A percentile compares a stretch with the other conserved stretches of the same genome.
Evolutionary conservation across 2,113 vertebrate genomes (phyloP).

Genomic region (Carlito syrichta): DNA sequence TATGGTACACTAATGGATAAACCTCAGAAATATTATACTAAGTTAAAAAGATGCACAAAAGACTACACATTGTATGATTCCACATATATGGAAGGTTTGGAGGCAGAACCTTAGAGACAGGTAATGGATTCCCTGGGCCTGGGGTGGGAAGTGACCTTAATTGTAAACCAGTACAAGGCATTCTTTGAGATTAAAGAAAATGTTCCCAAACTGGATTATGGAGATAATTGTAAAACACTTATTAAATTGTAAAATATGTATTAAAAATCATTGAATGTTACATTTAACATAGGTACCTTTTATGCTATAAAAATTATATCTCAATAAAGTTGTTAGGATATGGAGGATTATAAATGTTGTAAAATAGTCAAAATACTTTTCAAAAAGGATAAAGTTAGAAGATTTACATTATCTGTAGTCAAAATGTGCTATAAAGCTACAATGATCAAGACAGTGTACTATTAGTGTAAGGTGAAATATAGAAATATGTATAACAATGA

Average conservation of each 20-base stretch:
- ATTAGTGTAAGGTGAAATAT: not conserved
- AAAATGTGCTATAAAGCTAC: not conserved
- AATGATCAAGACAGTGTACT: not conserved
- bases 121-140: not conserved
- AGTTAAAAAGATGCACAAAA: not conserved
- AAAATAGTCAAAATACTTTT: not conserved
- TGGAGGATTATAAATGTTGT: not conserved
- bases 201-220: not conserved
- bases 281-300: not conserved
- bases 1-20: not conserved
- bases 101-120: not conserved
- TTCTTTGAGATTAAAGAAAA: not conserved
- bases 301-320: not conserved
- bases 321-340: not conserved
- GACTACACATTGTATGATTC: not conserved
- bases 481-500: not conserved
- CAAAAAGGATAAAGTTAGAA: not conserved
- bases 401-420: not conserved
- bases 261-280: not conserved
- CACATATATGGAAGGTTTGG: not conserved
- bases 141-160: not conserved
- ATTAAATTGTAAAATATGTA: too few species aligned
- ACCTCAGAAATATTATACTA: not conserved
- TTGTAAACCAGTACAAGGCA: not conserved
- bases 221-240: not conserved